These are phyloP conservation scores for Malacoctenus gilli DNA, from an alignment of 2,797 vertebrate genomes.

Conservation along the genomic window DNA sequence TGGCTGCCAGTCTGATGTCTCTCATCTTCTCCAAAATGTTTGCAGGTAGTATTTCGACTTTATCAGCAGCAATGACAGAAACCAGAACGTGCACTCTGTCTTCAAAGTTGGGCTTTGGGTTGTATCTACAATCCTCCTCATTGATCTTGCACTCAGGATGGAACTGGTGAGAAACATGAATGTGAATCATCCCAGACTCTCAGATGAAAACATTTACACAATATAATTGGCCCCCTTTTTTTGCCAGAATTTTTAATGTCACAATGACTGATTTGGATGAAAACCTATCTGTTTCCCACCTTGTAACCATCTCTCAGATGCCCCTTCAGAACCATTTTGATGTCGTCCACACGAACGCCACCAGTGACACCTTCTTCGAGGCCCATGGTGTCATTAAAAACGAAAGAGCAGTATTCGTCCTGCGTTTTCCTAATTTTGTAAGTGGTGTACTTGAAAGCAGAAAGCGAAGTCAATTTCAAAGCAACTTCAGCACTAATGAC, in stretches of 20 bases:
- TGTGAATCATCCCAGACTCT: neutral
- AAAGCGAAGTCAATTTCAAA: neutral
- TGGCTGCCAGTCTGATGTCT: constrained; percentile 21
- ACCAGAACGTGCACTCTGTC: neutral
- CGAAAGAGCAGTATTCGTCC: constrained; percentile 6
- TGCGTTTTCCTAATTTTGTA: constrained; percentile 20
- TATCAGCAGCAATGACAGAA: neutral
- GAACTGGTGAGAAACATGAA: neutral
- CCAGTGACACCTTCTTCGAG: fast-evolving
- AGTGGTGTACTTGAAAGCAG: constrained; percentile 31
- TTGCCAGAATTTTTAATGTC: too few species aligned
- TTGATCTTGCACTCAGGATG: neutral
- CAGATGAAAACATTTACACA: neutral
- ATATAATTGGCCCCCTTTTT: too few species aligned
- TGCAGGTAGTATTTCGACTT: fast-evolving
- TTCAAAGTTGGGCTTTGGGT: neutral
- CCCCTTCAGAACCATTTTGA: constrained; percentile 43
- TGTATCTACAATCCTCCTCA: neutral
- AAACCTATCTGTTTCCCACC: too few species aligned
- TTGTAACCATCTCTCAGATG: constrained; percentile 37
- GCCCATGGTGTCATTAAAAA: constrained; percentile 60
- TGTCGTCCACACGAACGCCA: constrained; percentile 24
- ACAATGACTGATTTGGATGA: neutral
- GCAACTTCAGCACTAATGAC: too few species aligned
- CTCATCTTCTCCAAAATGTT: constrained; percentile 11